Percentiles rank a stretch among this genome's conserved stretches.
phyloP scores from a whole-genome alignment of 2,113 vertebrate genomes.

The Macroglossus sobrinus region DNA sequence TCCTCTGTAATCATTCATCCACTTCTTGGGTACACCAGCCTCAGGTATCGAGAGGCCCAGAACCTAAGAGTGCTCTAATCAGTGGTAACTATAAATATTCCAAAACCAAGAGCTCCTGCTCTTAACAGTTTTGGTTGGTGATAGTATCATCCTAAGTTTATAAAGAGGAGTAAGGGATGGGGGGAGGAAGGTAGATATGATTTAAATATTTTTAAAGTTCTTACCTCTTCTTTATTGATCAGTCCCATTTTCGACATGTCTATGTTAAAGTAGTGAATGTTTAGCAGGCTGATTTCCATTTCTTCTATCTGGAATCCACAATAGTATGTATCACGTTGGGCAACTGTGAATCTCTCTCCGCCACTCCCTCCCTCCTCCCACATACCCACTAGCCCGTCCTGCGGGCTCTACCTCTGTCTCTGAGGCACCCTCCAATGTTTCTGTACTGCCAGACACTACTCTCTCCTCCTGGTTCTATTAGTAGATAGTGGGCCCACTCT shows the following conservation, averaged over 20 bases:
- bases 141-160: neutral
- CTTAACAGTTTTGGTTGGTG: neutral
- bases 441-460: neutral
- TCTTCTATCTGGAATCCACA: slow-evolving; percentile 89
- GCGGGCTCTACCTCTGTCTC: neutral
- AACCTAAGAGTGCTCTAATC: neutral
- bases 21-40: neutral
- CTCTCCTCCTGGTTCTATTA: neutral
- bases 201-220: slow-evolving; percentile 28
- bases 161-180: neutral
- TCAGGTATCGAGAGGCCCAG: neutral
- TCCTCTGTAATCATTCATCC: neutral
- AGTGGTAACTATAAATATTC: slow-evolving; percentile 34
- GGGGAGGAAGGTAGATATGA: neutral
- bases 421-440: neutral
- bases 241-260: slow-evolving; percentile 95
- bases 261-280: slow-evolving; percentile 91
- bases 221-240: slow-evolving; percentile 93
- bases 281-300: slow-evolving; percentile 93
- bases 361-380: neutral
- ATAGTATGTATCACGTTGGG: slow-evolving; percentile 13
- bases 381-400: neutral
- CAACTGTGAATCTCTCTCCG: neutral
- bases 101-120: neutral
- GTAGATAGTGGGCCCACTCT: rapidly evolving